Conservation (phyloP, 2,797 vertebrate genomes). For the Moxostoma hubbsi region DNA sequence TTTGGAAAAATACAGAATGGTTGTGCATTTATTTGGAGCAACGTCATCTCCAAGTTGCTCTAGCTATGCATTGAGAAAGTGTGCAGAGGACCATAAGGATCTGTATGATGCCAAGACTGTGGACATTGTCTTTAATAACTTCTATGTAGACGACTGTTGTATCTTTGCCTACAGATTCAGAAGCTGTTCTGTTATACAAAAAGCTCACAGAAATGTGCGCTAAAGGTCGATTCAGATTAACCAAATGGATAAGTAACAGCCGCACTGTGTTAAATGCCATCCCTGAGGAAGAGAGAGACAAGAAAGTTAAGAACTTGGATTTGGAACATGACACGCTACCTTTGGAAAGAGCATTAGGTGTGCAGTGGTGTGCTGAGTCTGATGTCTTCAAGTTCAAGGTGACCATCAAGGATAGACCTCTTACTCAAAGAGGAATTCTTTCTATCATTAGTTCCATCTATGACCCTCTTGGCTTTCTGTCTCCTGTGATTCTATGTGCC, state of each 20-base stretch:
- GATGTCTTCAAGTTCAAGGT: neutral
- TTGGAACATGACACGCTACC: neutral
- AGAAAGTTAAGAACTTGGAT: neutral
- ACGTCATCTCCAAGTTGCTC: neutral
- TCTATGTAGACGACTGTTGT: neutral
- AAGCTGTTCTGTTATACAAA: neutral
- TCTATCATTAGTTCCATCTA: neutral
- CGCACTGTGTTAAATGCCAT: neutral
- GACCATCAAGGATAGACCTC: neutral
- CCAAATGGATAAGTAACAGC: neutral
- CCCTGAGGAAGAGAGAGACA: neutral
- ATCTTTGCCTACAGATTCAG: neutral
- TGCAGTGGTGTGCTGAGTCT: neutral
- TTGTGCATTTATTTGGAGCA: neutral
- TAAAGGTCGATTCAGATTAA: neutral
- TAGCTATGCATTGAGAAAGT: neutral
- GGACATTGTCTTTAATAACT: too few species aligned
- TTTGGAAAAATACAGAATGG: neutral
- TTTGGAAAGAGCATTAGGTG: neutral
- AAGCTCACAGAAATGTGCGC: neutral
- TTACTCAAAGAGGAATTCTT: neutral
- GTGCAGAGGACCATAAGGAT: conserved; percentile 2
- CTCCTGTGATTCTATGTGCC: neutral
- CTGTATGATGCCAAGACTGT: neutral
- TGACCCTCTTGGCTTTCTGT: neutral